These are phyloP conservation scores for Platyscapa corneri DNA, from an alignment of 1,140 invertebrate species.

Conservation along the genomic window DNA sequence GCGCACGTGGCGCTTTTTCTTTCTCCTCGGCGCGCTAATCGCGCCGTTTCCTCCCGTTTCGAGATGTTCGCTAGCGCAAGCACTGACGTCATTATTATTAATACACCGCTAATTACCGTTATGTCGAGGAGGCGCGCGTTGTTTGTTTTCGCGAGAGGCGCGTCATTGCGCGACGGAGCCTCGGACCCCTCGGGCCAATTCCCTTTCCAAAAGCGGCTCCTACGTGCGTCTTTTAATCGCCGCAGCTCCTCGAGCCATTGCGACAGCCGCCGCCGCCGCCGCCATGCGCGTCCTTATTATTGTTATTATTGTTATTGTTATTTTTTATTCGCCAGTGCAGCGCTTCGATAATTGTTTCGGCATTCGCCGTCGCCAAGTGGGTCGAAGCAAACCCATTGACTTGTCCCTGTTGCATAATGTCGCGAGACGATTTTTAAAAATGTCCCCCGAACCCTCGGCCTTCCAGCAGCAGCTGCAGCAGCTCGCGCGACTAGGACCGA, in stretches of 20 bases:
- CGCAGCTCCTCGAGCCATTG: no score
- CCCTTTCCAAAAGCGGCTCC: no score
- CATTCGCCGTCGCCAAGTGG: not conserved
- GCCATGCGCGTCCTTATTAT: no score
- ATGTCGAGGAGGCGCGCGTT: not conserved
- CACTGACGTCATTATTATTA: slow-evolving; percentile 37
- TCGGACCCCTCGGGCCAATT: no score
- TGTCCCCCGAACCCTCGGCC: not conserved
- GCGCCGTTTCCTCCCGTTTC: not conserved
- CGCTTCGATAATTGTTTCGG: not conserved
- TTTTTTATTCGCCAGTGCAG: not conserved
- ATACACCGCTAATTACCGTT: slow-evolving; percentile 17
- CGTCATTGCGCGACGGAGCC: not conserved
- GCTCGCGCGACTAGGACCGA: no score
- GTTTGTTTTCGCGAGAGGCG: not conserved
- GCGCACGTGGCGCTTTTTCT: not conserved
- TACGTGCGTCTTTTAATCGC: no score
- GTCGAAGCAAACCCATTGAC: not conserved
- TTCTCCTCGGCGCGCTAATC: not conserved
- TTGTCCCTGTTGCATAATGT: not conserved
- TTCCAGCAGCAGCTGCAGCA: not conserved
- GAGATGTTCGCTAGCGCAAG: not conserved
- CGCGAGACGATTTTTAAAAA: slow-evolving; percentile 2
- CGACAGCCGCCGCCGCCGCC: not conserved
- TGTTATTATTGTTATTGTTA: no score